Conservation (phyloP, 2,797 vertebrate species). For the Silurus lanzhouensis region DNA sequence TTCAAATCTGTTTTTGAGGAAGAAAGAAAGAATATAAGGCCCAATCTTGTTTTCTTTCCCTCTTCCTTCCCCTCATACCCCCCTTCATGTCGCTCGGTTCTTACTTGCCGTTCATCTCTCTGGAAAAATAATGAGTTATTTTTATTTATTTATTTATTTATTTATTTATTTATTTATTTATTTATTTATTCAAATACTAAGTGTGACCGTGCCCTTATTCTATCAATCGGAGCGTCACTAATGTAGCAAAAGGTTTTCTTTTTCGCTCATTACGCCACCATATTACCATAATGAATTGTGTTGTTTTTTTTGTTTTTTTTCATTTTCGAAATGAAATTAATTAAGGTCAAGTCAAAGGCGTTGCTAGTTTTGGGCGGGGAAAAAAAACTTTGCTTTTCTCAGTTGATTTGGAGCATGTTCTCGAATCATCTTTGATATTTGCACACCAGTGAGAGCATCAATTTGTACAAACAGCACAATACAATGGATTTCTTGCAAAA, state of each 20-base stretch:
- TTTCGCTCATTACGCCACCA: neutral
- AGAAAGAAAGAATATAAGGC: slow-evolving; percentile 47
- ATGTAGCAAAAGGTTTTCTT: slow-evolving; percentile 22
- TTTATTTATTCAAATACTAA: neutral
- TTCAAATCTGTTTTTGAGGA: slow-evolving; percentile 75
- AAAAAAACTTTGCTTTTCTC: no score
- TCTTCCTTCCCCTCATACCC: slow-evolving; percentile 37
- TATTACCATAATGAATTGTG: slow-evolving; percentile 27
- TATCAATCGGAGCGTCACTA: slow-evolving; percentile 22
- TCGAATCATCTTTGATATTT: no score
- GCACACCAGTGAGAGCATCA: no score
- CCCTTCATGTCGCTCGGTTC: slow-evolving; percentile 1
- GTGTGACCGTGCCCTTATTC: neutral
- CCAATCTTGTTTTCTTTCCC: slow-evolving; percentile 53
- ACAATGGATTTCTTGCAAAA: no score
- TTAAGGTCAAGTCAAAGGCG: slow-evolving; percentile 28
- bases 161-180: neutral
- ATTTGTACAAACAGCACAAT: no score
- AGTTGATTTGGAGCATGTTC: no score
- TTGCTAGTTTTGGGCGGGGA: neutral
- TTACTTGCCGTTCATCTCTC: neutral
- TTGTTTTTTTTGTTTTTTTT: slow-evolving; percentile 4
- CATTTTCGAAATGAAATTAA: slow-evolving; percentile 19
- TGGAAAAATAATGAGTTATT: neutral
- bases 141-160: neutral